These are phyloP conservation scores for Siniperca undulata DNA, from an alignment of 2,797 vertebrate genomes.

Conservation along the genomic window DNA sequence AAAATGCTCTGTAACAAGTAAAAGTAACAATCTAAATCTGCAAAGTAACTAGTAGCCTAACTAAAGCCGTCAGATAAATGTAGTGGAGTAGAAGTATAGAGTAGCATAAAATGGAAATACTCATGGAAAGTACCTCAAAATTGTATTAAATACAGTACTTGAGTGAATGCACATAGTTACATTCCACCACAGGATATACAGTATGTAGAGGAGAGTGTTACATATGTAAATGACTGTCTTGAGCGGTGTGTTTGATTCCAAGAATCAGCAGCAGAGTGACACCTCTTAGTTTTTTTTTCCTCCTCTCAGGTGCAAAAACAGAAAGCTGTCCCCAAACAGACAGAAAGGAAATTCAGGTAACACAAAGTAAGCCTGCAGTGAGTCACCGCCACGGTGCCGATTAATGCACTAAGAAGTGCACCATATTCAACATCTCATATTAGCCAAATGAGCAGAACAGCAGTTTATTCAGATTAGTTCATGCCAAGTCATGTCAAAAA, in stretches of 20 bases:
- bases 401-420: conserved; percentile 8
- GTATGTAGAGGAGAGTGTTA: no score
- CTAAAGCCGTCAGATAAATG: no score
- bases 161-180: background rate
- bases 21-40: no score
- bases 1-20: no score
- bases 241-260: background rate
- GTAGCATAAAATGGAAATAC: background rate
- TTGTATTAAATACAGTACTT: background rate
- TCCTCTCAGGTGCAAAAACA: conserved; percentile 41
- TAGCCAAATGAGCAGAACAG: conserved; percentile 1
- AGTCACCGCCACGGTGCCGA: conserved; percentile 29
- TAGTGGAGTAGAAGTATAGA: no score
- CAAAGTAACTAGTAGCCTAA: no score
- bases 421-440: background rate
- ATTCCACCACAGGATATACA: background rate
- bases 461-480: background rate
- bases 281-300: conserved; percentile 5
- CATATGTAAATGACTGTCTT: background rate
- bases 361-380: conserved; percentile 28
- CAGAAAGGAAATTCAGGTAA: conserved; percentile 40
- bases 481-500: conserved; percentile 10
- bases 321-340: conserved; percentile 22
- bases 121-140: background rate
- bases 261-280: conserved; percentile 42